Evolutionary conservation across 37 sponge, comb jelly and placozoan genomes (phyloP).

Genomic region (Tethya wilhelma): DNA sequence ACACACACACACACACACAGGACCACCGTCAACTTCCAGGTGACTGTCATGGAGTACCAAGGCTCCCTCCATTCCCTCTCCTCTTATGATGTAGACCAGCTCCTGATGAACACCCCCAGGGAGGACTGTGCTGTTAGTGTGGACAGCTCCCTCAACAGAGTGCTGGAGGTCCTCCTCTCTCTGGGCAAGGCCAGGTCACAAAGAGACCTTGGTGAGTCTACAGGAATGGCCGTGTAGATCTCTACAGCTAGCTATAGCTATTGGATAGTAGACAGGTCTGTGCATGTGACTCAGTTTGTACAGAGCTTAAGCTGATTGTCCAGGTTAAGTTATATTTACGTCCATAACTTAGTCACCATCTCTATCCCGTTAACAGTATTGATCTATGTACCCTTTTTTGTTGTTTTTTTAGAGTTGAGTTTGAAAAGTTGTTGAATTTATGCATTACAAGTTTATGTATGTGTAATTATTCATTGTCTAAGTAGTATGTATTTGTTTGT

Average conservation of each 20-base stretch:
- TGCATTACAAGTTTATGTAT: not conserved
- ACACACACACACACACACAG: no score
- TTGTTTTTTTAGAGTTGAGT: no score
- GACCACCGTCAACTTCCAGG: conserved; percentile 24
- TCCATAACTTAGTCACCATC: no score
- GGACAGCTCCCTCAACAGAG: conserved; percentile 10
- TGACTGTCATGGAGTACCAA: conserved; percentile 39
- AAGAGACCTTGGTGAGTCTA: conserved; percentile 56
- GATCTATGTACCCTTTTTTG: no score
- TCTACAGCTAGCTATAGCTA: no score
- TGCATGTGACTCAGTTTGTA: no score
- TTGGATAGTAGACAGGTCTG: no score
- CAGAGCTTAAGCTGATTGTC: no score
- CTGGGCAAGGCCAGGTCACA: not conserved
- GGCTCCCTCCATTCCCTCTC: conserved; percentile 31
- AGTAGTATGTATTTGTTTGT: not conserved
- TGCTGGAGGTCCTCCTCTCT: conserved; percentile 14
- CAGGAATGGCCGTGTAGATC: not conserved
- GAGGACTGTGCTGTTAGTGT: conserved; percentile 42
- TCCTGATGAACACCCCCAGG: conserved; percentile 11
- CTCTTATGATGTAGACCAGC: conserved; percentile 27
- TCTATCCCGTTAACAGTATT: no score
- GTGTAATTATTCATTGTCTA: no score
- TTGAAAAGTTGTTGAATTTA: not conserved
- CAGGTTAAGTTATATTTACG: no score